Evolutionary conservation across 1,140 invertebrate species (phyloP), one percentile per base, ranked within the genome.

Genomic region (Harlomillsia oculata): DNA sequence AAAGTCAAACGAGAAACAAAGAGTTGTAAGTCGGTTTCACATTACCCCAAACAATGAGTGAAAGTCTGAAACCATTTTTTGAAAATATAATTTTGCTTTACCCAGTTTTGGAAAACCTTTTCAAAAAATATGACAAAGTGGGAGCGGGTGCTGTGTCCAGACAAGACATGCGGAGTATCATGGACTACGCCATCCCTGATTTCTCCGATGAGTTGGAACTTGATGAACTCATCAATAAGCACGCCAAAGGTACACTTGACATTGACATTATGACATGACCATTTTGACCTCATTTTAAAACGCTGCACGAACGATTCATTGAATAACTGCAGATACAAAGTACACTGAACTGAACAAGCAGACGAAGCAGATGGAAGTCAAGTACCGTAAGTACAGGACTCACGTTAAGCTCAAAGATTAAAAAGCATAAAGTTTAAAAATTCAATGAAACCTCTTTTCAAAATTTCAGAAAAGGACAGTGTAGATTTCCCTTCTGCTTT

Each of bases 271-370:
- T 45, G 16, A 28, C 1, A 36, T n/a, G n/a, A n/a, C n/a, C n/a
- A n/a, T n/a, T n/a, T n/a, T n/a, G n/a, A 32, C 6, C 6, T 23
- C 9, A 11, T 32, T 20, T 32, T 32, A n/a, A 5, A 2, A 20
- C 13, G n/a, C 30, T 18, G 6, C 26, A 2, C n/a, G 6, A 23
- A 50, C 18, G 9, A n/a, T 48, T 11, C 11, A 43, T 21, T 34
- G 6, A 37, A 5, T 30, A 43, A 3, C 5, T 49, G 9, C 26
- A 61, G 59, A 44, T 9, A 30, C 53, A 2, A 61, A 56, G 49
- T 61, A 61, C 37, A 52, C 54, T 18, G 49, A 44, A 5, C 59
- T 52, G n/a, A 56, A 61, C 25, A 61, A 61, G 37, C 14, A 44
- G 25, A 61, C 59, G 0, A 61, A 56, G 16, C 34, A 52, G 26